Conservation (phyloP, 64 coral and sea anemone genomes). For the Platygyra sinensis region DNA sequence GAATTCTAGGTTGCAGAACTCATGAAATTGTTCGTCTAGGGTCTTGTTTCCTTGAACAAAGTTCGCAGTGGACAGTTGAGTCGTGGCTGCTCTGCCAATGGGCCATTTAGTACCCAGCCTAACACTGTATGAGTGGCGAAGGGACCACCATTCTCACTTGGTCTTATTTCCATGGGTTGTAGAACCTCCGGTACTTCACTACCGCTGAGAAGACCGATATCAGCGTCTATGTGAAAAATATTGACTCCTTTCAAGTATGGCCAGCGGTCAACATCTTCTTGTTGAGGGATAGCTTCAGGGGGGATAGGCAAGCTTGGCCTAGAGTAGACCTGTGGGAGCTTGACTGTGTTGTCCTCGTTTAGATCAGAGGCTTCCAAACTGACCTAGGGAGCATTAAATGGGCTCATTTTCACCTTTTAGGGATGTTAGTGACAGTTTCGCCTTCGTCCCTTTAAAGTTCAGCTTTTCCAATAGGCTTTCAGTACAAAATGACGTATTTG, state of each 20-base stretch:
- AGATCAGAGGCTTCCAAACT: constrained; percentile 53
- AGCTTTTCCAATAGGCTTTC: constrained; percentile 11
- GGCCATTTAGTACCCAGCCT: too few relatives aligned
- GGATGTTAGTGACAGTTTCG: constrained; percentile 47
- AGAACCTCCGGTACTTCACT: constrained; percentile 44
- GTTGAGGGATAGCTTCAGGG: neutral
- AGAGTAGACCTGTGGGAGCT: constrained; percentile 35
- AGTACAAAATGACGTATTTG: too few relatives aligned
- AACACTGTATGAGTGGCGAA: constrained; percentile 37
- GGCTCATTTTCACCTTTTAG: constrained; percentile 8
- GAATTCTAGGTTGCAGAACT: constrained; percentile 7
- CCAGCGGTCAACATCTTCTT: too few relatives aligned
- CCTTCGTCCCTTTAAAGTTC: constrained; percentile 9
- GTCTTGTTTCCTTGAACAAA: neutral
- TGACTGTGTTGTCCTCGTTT: neutral
- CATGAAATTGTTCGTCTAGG: constrained; percentile 1
- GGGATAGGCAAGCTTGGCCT: constrained; percentile 7
- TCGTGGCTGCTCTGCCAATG: too few relatives aligned
- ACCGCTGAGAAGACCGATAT: constrained; percentile 48
- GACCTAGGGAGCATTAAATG: constrained; percentile 5
- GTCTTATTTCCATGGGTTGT: neutral
- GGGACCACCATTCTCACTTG: constrained; percentile 27
- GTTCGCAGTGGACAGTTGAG: neutral
- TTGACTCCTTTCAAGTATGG: too few relatives aligned
- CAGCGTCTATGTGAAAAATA: too few relatives aligned